Conservation (phyloP, 2,113 vertebrate species). For the Istiophorus platypterus region DNA sequence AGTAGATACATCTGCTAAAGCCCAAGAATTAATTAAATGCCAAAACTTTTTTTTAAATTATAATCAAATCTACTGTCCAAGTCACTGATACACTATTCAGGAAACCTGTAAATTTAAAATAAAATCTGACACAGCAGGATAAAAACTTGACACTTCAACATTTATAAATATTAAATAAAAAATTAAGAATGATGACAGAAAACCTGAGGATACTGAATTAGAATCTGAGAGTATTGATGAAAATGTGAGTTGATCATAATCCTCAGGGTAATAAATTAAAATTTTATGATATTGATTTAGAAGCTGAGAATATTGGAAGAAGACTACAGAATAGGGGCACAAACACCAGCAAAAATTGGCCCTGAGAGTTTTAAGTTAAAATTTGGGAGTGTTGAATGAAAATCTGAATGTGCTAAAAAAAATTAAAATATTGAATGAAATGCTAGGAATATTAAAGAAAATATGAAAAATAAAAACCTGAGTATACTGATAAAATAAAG, state of each 20-base stretch:
- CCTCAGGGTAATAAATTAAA: not conserved
- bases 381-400: not conserved
- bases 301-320: not conserved
- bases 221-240: not conserved
- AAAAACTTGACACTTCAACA: not conserved
- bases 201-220: not conserved
- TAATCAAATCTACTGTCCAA: not conserved
- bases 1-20: not conserved
- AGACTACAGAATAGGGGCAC: too few species aligned
- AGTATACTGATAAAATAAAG: not conserved
- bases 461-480: not conserved
- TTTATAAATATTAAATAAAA: not conserved
- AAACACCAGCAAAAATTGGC: not conserved
- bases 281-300: not conserved
- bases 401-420: not conserved
- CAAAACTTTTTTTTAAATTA: not conserved
- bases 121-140: not conserved
- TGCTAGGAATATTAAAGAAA: too few species aligned
- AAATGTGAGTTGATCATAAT: not conserved
- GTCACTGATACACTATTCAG: not conserved
- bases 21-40: conserved; percentile 26
- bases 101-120: not conserved
- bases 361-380: not conserved
- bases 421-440: too few species aligned
- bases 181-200: not conserved